These are phyloP conservation scores for Adelges cooleyi DNA, from an alignment of 1,140 invertebrate species.

Conservation along the genomic window DNA sequence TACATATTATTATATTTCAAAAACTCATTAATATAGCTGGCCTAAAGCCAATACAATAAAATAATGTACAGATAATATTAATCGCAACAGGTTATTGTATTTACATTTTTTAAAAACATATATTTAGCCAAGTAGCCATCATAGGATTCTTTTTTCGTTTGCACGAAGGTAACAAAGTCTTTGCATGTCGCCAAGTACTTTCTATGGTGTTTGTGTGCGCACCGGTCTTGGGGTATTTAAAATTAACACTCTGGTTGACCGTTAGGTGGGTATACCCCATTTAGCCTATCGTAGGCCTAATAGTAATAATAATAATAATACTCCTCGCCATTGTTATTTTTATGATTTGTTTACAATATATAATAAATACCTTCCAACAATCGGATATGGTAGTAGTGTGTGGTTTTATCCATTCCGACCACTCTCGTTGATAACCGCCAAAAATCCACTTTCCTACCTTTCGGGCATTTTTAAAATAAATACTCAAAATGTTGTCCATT, in stretches of 20 bases:
- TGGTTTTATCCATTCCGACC: no score
- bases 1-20: no score
- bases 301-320: neutral
- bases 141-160: neutral
- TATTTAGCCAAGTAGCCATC: neutral
- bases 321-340: neutral
- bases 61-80: no score
- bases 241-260: constrained; percentile 32
- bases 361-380: neutral
- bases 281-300: neutral
- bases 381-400: neutral
- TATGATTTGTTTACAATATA: neutral
- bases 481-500: no score
- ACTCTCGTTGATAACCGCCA: no score
- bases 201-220: constrained; percentile 26
- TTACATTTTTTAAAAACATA: no score
- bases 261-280: constrained; percentile 31
- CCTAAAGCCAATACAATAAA: no score
- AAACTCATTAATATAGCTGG: no score
- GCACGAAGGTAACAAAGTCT: neutral
- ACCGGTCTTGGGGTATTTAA: constrained; percentile 32
- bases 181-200: neutral
- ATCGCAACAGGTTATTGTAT: no score
- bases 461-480: no score
- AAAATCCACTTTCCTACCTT: no score